Conservation (phyloP, 2,113 vertebrate genomes). For the Ellobius talpinus region DNA sequence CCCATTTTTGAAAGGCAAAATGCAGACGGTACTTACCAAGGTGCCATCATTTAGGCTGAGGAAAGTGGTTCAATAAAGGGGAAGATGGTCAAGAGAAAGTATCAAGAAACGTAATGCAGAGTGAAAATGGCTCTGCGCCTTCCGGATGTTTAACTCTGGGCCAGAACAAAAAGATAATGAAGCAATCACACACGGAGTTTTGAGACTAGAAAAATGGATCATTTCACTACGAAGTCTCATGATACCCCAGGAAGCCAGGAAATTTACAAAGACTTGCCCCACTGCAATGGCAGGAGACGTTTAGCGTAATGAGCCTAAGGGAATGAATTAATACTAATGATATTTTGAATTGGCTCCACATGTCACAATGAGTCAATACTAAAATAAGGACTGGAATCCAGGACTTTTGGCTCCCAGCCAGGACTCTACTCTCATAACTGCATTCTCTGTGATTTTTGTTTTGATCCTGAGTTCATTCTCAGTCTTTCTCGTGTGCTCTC, state of each 20-base stretch:
- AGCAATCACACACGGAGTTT: neutral
- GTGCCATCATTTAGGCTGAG: neutral
- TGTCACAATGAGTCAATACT: constrained; percentile 54
- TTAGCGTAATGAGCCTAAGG: neutral
- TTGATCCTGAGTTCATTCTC: constrained; percentile 54
- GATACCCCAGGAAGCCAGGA: constrained; percentile 42
- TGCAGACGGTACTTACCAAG: neutral
- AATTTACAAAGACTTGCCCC: neutral
- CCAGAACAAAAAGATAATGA: neutral
- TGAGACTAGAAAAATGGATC: neutral
- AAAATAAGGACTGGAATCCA: constrained; percentile 62
- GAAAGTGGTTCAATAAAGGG: neutral
- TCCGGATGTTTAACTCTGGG: neutral
- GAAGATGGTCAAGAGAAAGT: neutral
- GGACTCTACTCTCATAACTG: neutral
- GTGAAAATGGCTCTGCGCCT: neutral
- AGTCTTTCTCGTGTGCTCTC: neutral
- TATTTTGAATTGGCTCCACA: constrained; percentile 54
- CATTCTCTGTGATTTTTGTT: constrained; percentile 60
- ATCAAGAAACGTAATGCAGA: neutral
- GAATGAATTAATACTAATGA: neutral
- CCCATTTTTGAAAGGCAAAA: neutral
- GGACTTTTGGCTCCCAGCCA: constrained; percentile 38
- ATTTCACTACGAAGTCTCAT: neutral
- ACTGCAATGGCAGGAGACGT: neutral